Conservation (phyloP, 1,140 invertebrate species). For the Hylyphantes graminicola region DNA sequence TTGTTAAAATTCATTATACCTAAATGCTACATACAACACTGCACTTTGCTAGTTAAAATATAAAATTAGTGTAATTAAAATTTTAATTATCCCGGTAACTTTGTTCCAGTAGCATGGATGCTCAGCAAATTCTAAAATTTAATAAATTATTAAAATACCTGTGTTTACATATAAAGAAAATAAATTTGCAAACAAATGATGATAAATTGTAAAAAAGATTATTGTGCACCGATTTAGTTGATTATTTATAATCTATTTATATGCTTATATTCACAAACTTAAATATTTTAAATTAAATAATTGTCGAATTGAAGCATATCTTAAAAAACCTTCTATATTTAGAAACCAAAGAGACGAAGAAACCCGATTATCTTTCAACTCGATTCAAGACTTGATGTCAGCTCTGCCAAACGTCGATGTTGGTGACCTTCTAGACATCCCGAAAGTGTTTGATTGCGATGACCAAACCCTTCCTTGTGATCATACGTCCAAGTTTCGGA, state of each 20-base stretch:
- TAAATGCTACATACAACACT: background rate
- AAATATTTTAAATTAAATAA: background rate
- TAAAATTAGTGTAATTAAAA: background rate
- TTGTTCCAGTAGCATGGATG: background rate
- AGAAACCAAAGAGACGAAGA: constrained; percentile 59
- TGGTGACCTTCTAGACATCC: constrained; percentile 68
- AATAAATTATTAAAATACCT: background rate
- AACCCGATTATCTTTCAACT: constrained; percentile 21
- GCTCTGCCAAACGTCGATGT: constrained; percentile 70
- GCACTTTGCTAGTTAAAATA: background rate
- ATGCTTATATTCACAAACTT: no score
- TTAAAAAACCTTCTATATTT: background rate
- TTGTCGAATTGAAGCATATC: background rate
- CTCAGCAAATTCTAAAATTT: background rate
- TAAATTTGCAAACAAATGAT: background rate
- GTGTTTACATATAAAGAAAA: background rate
- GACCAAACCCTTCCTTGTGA: constrained; percentile 77
- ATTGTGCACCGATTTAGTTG: background rate
- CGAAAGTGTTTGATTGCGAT: constrained; percentile 70
- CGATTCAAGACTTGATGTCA: constrained; percentile 68
- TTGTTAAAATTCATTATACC: background rate
- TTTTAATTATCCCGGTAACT: background rate
- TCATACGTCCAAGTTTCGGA: constrained; percentile 81
- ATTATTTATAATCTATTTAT: no score
- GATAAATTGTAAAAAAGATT: background rate